Conservation (phyloP, 2,888 invertebrate species). For the Lasioglossum calceatum region DNA sequence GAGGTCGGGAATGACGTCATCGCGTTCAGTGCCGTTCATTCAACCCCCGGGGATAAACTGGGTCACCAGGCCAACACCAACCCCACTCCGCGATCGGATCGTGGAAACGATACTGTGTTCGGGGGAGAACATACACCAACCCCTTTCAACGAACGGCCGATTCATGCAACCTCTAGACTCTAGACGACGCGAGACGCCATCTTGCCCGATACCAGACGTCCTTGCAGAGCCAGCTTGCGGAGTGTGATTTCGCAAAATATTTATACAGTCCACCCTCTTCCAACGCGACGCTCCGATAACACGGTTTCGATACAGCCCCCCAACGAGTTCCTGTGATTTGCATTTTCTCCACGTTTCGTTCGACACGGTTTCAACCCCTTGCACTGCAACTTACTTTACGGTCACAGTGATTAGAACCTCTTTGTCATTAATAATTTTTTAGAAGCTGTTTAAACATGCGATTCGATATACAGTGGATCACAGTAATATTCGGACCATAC, state of each 20-base stretch:
- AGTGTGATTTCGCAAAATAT: not conserved
- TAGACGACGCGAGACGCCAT: not conserved
- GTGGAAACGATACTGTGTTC: conserved; percentile 54
- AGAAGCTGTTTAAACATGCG: not conserved
- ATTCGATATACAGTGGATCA: no score
- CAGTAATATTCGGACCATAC: no score
- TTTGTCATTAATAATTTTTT: not conserved
- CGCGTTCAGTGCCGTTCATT: conserved; percentile 79
- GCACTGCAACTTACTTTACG: not conserved
- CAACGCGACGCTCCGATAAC: not conserved
- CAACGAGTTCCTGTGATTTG: not conserved
- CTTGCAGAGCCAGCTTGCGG: not conserved
- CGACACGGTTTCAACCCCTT: not conserved
- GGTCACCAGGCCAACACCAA: conserved; percentile 75
- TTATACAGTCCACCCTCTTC: not conserved
- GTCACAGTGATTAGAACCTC: not conserved
- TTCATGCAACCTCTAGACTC: conserved; percentile 30
- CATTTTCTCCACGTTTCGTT: not conserved
- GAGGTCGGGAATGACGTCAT: conserved; percentile 82
- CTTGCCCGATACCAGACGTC: not conserved
- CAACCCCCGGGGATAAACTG: conserved; percentile 81
- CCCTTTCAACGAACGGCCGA: conserved; percentile 20
- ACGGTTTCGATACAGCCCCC: not conserved
- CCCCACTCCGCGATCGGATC: conserved; percentile 48
- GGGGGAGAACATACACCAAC: conserved; percentile 34